Conservation (phyloP, 64 coral and sea anemone species). For the Montipora foliosa region DNA sequence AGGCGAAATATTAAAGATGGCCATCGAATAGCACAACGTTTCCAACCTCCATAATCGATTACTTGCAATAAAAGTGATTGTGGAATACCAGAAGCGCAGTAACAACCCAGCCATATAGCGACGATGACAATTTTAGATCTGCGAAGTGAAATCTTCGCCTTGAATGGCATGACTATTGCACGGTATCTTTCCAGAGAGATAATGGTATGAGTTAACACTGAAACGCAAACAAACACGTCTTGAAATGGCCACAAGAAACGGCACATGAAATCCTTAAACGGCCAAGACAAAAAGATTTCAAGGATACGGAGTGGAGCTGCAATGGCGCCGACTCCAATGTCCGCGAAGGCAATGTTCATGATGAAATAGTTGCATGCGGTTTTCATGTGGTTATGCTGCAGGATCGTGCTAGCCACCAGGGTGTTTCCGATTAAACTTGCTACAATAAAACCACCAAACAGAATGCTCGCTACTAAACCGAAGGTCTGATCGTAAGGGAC, state of each 20-base stretch:
- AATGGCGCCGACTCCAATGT: constrained; percentile 64
- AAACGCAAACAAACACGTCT: constrained; percentile 81
- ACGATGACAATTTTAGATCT: constrained; percentile 60
- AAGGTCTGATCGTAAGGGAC: background rate
- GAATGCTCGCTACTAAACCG: background rate
- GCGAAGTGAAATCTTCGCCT: constrained; percentile 48
- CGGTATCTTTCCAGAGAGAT: constrained; percentile 90
- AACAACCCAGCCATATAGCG: constrained; percentile 71
- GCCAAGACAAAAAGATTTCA: constrained; percentile 65
- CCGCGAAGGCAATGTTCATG: constrained; percentile 60
- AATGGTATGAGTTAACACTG: constrained; percentile 71
- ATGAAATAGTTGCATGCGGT: constrained; percentile 70
- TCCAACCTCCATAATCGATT: background rate
- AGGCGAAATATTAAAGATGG: constrained; percentile 47
- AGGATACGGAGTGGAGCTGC: constrained; percentile 77
- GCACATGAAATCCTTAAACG: constrained; percentile 76
- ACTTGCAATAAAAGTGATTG: constrained; percentile 47
- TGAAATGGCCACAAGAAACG: constrained; percentile 78
- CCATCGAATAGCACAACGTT: constrained; percentile 8
- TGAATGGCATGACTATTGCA: constrained; percentile 74
- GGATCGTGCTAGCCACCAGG: constrained; percentile 41
- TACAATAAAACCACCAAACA: constrained; percentile 44
- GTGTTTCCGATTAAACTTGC: constrained; percentile 44
- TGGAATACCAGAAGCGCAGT: constrained; percentile 59
- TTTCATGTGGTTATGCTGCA: constrained; percentile 49